Evolutionary conservation across 2,797 vertebrate genomes (phyloP).

Genomic region (Anguilla megastoma): DNA sequence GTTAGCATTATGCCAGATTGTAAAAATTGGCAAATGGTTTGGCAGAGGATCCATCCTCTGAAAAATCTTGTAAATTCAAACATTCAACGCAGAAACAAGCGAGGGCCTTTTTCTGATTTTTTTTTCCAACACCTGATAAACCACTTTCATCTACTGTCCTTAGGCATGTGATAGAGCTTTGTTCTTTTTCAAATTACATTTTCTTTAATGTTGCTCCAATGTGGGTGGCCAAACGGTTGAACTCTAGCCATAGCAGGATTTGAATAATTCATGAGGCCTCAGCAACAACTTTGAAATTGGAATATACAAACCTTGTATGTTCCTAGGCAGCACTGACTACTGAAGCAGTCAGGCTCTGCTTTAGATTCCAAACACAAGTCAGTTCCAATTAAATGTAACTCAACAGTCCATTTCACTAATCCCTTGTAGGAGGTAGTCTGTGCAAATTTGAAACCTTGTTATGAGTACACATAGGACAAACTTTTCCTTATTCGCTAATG

Average conservation of each 20-base stretch:
- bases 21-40: conserved; percentile 6
- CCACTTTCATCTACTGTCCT: conserved; percentile 19
- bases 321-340: conserved; percentile 14
- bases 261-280: conserved; percentile 25
- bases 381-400: conserved; percentile 37
- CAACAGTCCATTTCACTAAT: conserved; percentile 39
- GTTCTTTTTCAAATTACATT: conserved; percentile 21
- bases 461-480: conserved; percentile 20
- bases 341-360: conserved; percentile 22
- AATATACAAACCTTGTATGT: conserved; percentile 23
- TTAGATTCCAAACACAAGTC: conserved; percentile 36
- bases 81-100: conserved; percentile 11
- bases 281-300: conserved; percentile 21
- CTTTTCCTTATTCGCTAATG: conserved; percentile 38
- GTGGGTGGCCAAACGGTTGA: conserved; percentile 23
- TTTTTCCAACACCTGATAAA: conserved; percentile 22
- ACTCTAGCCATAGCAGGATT: conserved; percentile 18
- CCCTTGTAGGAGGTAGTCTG: conserved; percentile 36
- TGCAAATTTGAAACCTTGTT: conserved; percentile 40
- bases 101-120: background rate
- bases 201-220: conserved; percentile 25
- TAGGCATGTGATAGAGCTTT: conserved; percentile 15
- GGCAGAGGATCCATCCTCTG: background rate
- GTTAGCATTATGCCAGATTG: background rate
- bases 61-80: conserved; percentile 24